Evolutionary conservation across 1,140 invertebrate genomes (phyloP).

Genomic region (Adoxophyes honmai): DNA sequence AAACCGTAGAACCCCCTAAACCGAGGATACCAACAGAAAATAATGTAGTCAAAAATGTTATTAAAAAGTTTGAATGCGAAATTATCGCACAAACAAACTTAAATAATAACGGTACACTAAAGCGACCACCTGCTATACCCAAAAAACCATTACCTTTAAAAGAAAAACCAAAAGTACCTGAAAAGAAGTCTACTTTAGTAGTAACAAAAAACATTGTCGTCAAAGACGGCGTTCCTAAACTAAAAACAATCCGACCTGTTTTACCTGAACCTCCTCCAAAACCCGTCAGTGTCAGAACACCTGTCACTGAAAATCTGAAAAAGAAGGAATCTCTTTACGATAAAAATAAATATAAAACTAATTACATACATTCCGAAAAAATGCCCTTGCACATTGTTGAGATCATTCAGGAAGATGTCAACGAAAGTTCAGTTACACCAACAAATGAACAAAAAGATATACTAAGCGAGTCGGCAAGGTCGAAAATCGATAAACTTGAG

Average conservation of each 20-base stretch:
- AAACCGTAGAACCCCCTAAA: conserved; percentile 30
- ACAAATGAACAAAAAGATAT: not conserved
- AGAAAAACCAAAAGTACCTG: conserved; percentile 75
- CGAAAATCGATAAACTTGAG: not conserved
- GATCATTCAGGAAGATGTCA: conserved; percentile 62
- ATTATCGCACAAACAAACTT: conserved; percentile 55
- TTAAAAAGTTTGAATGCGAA: conserved; percentile 70
- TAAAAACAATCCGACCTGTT: conserved; percentile 60
- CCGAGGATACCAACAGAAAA: conserved; percentile 33
- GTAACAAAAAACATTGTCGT: conserved; percentile 72
- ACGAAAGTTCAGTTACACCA: not conserved
- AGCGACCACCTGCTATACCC: conserved; percentile 36
- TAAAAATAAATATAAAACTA: conserved; percentile 65
- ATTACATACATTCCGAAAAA: conserved; percentile 65
- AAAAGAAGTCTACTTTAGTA: conserved; percentile 69
- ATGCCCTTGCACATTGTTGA: conserved; percentile 64
- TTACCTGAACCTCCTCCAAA: conserved; percentile 27
- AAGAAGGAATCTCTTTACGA: conserved; percentile 67
- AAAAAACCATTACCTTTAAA: conserved; percentile 41
- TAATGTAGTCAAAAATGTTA: conserved; percentile 61
- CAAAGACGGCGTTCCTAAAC: conserved; percentile 71
- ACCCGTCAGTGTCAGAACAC: conserved; percentile 25
- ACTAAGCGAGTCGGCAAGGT: not conserved
- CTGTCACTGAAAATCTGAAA: conserved; percentile 32
- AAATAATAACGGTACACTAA: conserved; percentile 32